A percentile compares a stretch with the other conserved stretches of the same genome.
Conservation (phyloP, 2,797 vertebrate species). For the Malacoctenus gilli region DNA sequence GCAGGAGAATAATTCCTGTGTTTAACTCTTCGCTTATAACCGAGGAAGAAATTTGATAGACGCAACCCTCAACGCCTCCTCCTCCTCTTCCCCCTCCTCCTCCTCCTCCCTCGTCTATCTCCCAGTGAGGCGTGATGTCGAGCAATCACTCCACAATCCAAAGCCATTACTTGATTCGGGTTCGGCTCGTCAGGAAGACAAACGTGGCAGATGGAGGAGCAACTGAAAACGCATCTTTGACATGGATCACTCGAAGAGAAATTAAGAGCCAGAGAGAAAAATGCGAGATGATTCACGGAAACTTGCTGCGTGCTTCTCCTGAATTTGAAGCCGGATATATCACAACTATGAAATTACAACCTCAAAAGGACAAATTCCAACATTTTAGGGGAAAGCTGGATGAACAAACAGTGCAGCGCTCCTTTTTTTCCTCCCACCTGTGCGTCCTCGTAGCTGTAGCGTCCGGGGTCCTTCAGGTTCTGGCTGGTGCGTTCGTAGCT, state of each 20-base stretch:
- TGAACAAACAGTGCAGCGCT: too few relatives aligned
- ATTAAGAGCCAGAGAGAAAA: constrained; percentile 5
- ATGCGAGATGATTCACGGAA: neutral
- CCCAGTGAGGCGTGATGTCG: constrained; percentile 7
- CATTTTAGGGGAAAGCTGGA: too few relatives aligned
- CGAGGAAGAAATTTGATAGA: too few relatives aligned
- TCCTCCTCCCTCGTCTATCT: constrained; percentile 20
- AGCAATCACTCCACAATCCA: constrained; percentile 35
- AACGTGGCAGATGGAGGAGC: constrained; percentile 15
- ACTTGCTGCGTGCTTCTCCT: too few relatives aligned
- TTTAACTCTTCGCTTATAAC: constrained; percentile 10
- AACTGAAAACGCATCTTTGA: constrained; percentile 17
- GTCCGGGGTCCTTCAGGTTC: constrained; percentile 95
- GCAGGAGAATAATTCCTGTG: constrained; percentile 14
- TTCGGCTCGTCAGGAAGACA: constrained; percentile 42
- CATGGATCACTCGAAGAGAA: constrained; percentile 32
- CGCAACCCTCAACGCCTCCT: neutral
- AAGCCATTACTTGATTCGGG: constrained; percentile 37
- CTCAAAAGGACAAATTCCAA: too few relatives aligned
- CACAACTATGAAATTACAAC: too few relatives aligned
- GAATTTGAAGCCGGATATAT: neutral
- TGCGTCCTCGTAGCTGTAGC: constrained; percentile 96
- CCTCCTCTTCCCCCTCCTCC: neutral
- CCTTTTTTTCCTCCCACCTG: constrained; percentile 80
- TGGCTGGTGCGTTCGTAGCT: constrained; percentile 97